Base-by-base conservation (phyloP, 2,113 vertebrate species). In the Parotia lawesii region DNA sequence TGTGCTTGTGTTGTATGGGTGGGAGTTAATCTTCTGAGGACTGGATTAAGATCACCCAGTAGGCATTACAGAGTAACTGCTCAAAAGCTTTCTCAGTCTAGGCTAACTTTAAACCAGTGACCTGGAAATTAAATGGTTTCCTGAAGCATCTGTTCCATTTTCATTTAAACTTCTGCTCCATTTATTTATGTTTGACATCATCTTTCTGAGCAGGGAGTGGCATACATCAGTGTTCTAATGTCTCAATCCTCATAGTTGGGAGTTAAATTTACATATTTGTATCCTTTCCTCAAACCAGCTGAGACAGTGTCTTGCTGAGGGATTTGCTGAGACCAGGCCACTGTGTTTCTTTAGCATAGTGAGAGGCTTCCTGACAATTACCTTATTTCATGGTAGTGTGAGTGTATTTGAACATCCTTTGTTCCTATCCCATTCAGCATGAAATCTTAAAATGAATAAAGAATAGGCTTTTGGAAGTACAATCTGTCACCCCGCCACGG, bases 101-200 rank as follows among this genome's bases (percentile, higher is more conserved):
- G 79, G 60, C 60, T 70, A 67, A 75, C 51, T 88, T 71, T 25
- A 87, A 73, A 50, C 60, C 56, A 88, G 65, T 81, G 60, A 77
- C 65, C 37, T 73, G 74, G 70, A 81, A 85, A 51, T 50, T 3
- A 65, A 94, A 33, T 31, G 11, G 28, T 54, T 90, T 90, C 35
- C 58, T 69, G 54, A 90, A 92, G 64, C 33, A 87, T 84, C 58
- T 67, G 16, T 57, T 95, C 29, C 29, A 38, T 77, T 92, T 92
- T 72, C 29, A 69, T 90, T 45, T 15, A 62, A 76, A 72, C 25
- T 76, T 72, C 40, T 72, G 15, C 51, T 67, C 37, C 31, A 35
- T 40, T 89, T 89, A 67, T 57, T 83, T 31, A 54, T 27, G 48
- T 82, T 70, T 60, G n/a, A n/a, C 25, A 28, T 71, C 53, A 70